Base-by-base conservation (phyloP, 1,140 invertebrate genomes). In the Aradophagus sp. region DNA sequence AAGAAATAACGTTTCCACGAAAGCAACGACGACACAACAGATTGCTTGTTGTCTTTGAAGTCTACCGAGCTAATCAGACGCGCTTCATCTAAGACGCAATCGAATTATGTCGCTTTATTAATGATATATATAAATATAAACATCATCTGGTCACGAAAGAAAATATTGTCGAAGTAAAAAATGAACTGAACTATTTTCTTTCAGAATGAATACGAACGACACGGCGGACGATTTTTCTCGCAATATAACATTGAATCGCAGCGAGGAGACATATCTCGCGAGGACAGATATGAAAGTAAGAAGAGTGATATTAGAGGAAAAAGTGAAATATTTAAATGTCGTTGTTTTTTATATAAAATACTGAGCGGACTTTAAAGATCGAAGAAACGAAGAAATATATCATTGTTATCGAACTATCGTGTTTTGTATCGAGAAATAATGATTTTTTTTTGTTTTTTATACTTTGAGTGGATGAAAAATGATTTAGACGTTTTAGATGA, bases 21-120 rank as follows among this genome's bases (percentile, higher is more conserved):
- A 70, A 45, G 44, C 13, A 52, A 13, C 31, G 19, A n/a, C n/a
- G n/a, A n/a, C n/a, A 23, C 14, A 38, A 39, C 44, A 58, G 58
- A 70, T 63, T 44, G 53, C 47, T 52, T 62, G 45, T 50, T 23
- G 26, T 29, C 42, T 58, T 62, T 70, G 50, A 70, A 58, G 58
- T 58, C 1, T 52, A 48, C 52, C 66, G 55, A 62, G 58, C 19
- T 62, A 11, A 70, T 52, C 52, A 27, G 4, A 23, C 32, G 20
- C 45, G 39, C 36, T 50, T 66, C 52, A 50, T 63, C 41, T 44
- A 29, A 52, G 20, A 52, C 23, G 47, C 31, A 55, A 56, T 62
- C 36, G 27, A 52, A 44, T 23, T 45, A 58, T 19, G 31, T n/a
- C n/a, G 27, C 47, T 23, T 23, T 16, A 45, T 45, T 16, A 23